Evolutionary conservation across 2,113 vertebrate species (phyloP), one percentile per base, ranked within the genome.

Genomic region (Corvus moneduloides): DNA sequence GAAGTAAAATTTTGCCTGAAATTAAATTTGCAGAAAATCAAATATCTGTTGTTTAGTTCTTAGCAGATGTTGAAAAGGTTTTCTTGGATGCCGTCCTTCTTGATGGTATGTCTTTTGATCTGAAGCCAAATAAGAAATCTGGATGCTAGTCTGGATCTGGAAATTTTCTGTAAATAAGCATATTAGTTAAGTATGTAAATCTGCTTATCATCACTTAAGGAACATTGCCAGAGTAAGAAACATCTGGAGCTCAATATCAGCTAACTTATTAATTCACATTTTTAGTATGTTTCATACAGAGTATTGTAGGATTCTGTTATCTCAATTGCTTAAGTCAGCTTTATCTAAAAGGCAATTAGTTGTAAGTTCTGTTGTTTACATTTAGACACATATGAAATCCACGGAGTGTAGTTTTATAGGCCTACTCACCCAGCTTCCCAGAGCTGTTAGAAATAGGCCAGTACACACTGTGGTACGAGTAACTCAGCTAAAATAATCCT

Each of bases 111-210:
- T 94, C 93, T 98, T 98, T 97, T 98, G 97, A 97, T 97, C 96
- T 92, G 87, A 95, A 93, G 97, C 97, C 98, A 98, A 97, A 95
- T 85, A 94, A 97, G 91, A 98, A 98, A 98, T 97, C 98, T 98
- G 98, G 97, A 97, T 98, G 97, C 93, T 97, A 97, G 97, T 98
- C 96, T 97, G 97, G 95, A 98, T 97, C 97, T 97, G 96, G 96
- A 98, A 98, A 97, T 98, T 98, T 97, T 96, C 97, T 98, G 98
- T 98, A 97, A 98, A 97, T 98, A 98, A 98, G 97, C 97, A 97
- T 98, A 98, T 98, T 98, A 98, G 97, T 97, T 98, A 97, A 97
- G 96, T 97, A 98, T 98, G 97, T 97, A 98, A 98, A 98, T 98
- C 98, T 98, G 97, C 97, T 98, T 98, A 98, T 97, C 97, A 96